Base-by-base conservation (phyloP, 2,888 invertebrate genomes). In the Apotomis capreana region DNA sequence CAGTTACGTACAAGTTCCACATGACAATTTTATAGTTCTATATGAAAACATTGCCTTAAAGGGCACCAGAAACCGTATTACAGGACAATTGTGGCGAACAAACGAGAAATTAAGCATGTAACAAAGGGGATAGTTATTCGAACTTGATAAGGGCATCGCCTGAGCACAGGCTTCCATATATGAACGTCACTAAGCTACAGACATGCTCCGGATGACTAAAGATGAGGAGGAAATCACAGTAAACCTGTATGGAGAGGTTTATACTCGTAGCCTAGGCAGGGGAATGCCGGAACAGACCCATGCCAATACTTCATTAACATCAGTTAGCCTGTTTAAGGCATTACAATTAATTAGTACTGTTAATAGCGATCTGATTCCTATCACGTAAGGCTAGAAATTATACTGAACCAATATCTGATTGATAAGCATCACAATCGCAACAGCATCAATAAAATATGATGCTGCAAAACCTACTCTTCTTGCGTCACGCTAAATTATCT, bases 111-210 rank as follows among this genome's bases (percentile, higher is more conserved):
- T 55, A 58, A 68, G 71, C 71, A 63, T 72, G 68, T 54, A 72
- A 72, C 72, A 72, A 72, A 68, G 72, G 52, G 68, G 44, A 68
- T 72, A 72, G 63, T 63, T 72, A 72, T 63, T 37, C 72, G 36
- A 46, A 57, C 68, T 58, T 1, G 46, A 58, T 46, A 72, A 62
- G 72, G 72, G 58, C 62, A 68, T 58, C 72, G 58, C 58, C 52
- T 44, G 63, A 58, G 68, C 63, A 46, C 71, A 59, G 52, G 68
- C 64, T 65, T 59, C 72, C 72, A 58, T 72, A 72, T 72, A 72
- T 46, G 68, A 59, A 26, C 51, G 26, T 36, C 52, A 8, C 63
- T 68, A 72, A 68, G 72, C 62, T 58, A 36, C 58, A 54, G 63
- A 59, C 72, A 72, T 58, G 63, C 58, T 72, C 65, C 15, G 65